Base-by-base conservation (phyloP, 2,113 vertebrate genomes). In the Chlamydotis undulata region DNA sequence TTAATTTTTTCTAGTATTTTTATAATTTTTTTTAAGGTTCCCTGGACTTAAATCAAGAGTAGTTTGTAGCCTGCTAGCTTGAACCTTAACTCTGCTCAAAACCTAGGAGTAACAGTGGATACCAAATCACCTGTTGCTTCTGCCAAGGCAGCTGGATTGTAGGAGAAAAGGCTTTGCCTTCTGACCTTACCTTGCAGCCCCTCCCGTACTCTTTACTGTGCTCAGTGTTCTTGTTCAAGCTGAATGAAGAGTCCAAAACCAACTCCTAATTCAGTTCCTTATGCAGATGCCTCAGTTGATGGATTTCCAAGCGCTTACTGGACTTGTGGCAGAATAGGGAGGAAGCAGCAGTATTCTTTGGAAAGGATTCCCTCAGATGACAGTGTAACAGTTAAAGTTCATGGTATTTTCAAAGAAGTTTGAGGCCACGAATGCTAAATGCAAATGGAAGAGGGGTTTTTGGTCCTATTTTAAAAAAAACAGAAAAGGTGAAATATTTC, bases 11-110 rank as follows among this genome's bases (percentile, higher is more conserved):
- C 65, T 86, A 45, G 8, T 59, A 43, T 67, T 94, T 83, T 94
- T 86, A 41, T 77, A 61, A 52, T 50, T 77, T 92, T 92, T 47
- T 93, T 89, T 83, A 88, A 79, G 53, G 61, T 89, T 94, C 70
- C 78, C 57, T 77, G 47, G 68, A 67, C 45, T 81, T 83, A 21
- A 28, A 90, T 83, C 60, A 82, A 65, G 56, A 91, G 24, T 83
- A 91, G 67, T 90, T 89, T 75, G 49, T 81, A 91, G 59, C 65
- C 83, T 88, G 67, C 49, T 74, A 87, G 81, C 61, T 86, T 68
- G 14, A 87, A 24, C 78, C n/a, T 69, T 85, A 83, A 76, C 70
- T 81, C 24, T 82, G 90, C 82, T 87, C 65, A 78, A 87, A 87
- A 78, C 56, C 23, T 74, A 31, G 79, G 55, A 90, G 67, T 76